These are phyloP conservation scores for Carlito syrichta DNA, from an alignment of 2,113 vertebrate species.

Conservation along the genomic window DNA sequence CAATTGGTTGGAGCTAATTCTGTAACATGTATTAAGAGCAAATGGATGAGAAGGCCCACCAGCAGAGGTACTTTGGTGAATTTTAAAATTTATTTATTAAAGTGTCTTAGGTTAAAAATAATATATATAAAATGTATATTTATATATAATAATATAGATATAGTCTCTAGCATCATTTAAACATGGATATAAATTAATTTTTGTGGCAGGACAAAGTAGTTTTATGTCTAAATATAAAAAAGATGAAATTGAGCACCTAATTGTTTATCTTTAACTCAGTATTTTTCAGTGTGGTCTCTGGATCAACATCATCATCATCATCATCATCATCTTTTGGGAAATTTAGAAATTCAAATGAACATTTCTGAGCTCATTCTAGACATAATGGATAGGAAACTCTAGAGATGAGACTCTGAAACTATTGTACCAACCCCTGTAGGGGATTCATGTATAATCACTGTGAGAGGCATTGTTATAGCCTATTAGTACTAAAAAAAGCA, in stretches of 20 bases:
- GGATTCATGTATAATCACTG: neutral
- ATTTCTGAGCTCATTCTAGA: neutral
- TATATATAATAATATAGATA: neutral
- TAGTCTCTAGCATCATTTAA: neutral
- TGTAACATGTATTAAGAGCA: conserved; percentile 25
- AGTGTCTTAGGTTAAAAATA: neutral
- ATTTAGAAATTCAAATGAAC: neutral
- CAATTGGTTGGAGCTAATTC: neutral
- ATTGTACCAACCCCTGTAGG: neutral
- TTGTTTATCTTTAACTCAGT: rapidly evolving
- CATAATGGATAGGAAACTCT: neutral
- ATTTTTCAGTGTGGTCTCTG: neutral
- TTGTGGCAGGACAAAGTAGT: neutral
- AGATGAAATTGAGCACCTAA: rapidly evolving
- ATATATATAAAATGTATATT: too few species aligned
- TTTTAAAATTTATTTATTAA: neutral
- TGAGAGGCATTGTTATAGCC: neutral
- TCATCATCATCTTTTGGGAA: neutral
- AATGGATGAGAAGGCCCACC: conserved; percentile 35
- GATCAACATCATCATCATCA: neutral
- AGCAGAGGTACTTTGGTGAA: conserved; percentile 50
- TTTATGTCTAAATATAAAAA: too few species aligned
- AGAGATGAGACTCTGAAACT: neutral
- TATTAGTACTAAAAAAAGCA: rapidly evolving
- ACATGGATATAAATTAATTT: neutral